These are phyloP conservation scores for Cheracebus regulus DNA, from an alignment of 2,797 vertebrate species.

Conservation along the genomic window DNA sequence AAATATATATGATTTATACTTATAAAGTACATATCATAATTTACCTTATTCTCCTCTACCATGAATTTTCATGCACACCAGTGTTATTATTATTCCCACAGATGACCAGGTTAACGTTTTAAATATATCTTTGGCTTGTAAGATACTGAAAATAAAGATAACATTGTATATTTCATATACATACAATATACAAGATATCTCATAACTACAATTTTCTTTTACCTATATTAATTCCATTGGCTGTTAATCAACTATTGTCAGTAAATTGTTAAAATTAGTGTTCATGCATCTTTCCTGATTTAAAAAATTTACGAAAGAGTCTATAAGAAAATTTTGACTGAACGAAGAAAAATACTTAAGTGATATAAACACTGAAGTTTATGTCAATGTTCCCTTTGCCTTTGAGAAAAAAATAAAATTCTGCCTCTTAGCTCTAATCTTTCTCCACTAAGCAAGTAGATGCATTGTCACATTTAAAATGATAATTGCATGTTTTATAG, in stretches of 20 bases:
- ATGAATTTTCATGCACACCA: background rate
- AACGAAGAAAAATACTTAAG: constrained; percentile 32
- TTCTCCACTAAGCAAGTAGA: constrained; percentile 5
- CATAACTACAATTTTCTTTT: background rate
- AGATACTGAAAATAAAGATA: background rate
- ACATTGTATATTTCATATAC: background rate
- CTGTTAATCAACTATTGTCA: background rate
- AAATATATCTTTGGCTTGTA: background rate
- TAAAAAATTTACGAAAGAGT: background rate
- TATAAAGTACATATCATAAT: background rate
- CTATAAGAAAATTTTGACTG: background rate
- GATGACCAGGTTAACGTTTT: background rate
- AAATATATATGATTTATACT: too few relatives aligned
- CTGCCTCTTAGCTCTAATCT: background rate
- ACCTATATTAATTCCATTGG: background rate
- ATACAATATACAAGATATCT: background rate
- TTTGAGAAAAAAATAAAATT: constrained; percentile 1
- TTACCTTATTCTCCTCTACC: background rate
- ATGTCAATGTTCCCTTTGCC: constrained; percentile 24
- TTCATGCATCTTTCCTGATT: background rate
- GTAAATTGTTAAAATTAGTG: constrained; percentile 4
- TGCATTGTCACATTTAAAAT: constrained; percentile 49
- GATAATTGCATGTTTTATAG: constrained; percentile 46
- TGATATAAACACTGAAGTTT: constrained; percentile 10
- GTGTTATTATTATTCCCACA: background rate